Percentiles rank a stretch among this genome's conserved stretches.
Evolutionary conservation across 2,797 vertebrate genomes (phyloP).

Genomic region (Poecilia picta): DNA sequence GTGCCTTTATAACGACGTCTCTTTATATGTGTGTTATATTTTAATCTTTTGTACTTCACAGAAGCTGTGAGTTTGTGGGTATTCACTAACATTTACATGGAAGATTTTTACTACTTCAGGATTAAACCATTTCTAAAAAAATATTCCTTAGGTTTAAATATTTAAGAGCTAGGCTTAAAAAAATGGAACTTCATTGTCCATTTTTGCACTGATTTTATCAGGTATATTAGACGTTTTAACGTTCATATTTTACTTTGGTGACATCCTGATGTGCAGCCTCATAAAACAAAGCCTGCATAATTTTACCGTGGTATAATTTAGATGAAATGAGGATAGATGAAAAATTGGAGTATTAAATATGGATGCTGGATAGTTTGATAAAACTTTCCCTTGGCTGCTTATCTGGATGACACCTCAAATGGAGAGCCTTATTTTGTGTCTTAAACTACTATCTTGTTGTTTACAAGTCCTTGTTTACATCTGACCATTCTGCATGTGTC

Average conservation of each 20-base stretch:
- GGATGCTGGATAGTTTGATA: not conserved
- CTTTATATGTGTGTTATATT: slow-evolving; percentile 37
- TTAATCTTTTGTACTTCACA: slow-evolving; percentile 37
- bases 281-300: not conserved
- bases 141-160: slow-evolving; percentile 2
- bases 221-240: not conserved
- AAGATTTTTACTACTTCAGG: not conserved
- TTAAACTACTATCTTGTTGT: slow-evolving; percentile 6
- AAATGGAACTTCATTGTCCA: slow-evolving; percentile 23
- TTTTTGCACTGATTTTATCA: slow-evolving; percentile 29
- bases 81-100: slow-evolving; percentile 3
- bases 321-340: not conserved
- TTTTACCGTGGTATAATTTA: not conserved
- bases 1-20: slow-evolving; percentile 52
- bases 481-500: slow-evolving; percentile 16
- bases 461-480: slow-evolving; percentile 16
- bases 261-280: slow-evolving; percentile 49
- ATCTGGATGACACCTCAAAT: slow-evolving; percentile 62
- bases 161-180: not conserved
- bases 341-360: not conserved
- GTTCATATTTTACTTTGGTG: slow-evolving; percentile 47
- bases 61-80: slow-evolving; percentile 34
- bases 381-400: slow-evolving; percentile 24
- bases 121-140: not conserved
- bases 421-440: slow-evolving; percentile 13